These are phyloP conservation scores for Umimayanthus chanpuru DNA, from an alignment of 92 coral and sea anemone species.

Conservation along the genomic window DNA sequence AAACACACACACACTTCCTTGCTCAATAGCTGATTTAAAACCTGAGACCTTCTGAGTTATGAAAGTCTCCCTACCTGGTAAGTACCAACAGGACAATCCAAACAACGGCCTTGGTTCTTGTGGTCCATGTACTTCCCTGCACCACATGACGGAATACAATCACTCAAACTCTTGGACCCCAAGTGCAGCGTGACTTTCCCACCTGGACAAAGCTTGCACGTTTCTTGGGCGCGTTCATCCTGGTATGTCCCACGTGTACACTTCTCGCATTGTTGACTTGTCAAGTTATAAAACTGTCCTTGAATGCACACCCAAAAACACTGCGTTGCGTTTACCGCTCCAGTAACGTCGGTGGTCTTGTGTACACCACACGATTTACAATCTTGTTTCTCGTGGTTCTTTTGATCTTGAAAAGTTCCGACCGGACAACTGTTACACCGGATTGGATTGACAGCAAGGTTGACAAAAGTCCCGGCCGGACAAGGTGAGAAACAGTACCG, in stretches of 20 bases:
- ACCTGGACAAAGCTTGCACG: constrained; percentile 27
- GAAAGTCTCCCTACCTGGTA: constrained; percentile 18
- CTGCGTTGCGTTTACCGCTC: not conserved
- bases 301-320: constrained; percentile 31
- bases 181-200: constrained; percentile 23
- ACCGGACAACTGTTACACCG: constrained; percentile 12
- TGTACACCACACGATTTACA: constrained; percentile 33
- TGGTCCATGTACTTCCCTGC: constrained; percentile 33
- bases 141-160: constrained; percentile 28
- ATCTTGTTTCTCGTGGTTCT: constrained; percentile 2
- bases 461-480: constrained; percentile 9
- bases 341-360: constrained; percentile 26
- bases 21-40: not conserved
- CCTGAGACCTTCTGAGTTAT: not conserved
- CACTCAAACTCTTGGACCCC: not conserved
- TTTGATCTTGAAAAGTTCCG: constrained; percentile 30
- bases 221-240: constrained; percentile 40
- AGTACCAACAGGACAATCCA: constrained; percentile 27
- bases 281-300: constrained; percentile 28
- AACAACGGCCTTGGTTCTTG: constrained; percentile 30
- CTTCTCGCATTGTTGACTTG: constrained; percentile 27
- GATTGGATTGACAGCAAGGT: constrained; percentile 22
- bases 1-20: too few species aligned
- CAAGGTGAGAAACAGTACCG: constrained; percentile 35
- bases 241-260: constrained; percentile 34